Base-by-base conservation (phyloP, 2,113 vertebrate species). In the Tauraco erythrolophus region DNA sequence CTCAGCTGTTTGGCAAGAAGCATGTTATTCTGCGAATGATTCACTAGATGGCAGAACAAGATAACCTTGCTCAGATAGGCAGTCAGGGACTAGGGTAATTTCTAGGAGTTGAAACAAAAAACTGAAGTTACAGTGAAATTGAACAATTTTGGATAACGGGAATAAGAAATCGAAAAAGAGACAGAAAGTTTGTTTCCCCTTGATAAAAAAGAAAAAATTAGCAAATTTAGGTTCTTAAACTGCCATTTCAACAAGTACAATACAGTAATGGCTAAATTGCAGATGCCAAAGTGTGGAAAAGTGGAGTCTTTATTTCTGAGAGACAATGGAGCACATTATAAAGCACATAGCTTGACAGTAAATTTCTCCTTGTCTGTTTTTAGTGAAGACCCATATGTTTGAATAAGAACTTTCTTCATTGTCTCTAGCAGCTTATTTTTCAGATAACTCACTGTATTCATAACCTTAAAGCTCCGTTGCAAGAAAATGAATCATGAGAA, bases 21-120 rank as follows among this genome's bases (percentile, higher is more conserved):
- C 4, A 0, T 94, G 97, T 85, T 58, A 53, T 89, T 89, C 85
- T 81, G 43, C 2, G 2, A 25, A 7, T 18, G 69, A 6, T 56
- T 80, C 97, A 51, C 97, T 97, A 98, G 97, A 95, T 97, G 97
- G 97, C 97, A 97, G 94, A 94, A 93, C 43, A 84, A 94, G 96
- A 97, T 95, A 97, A 96, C 39, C 82, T 81, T 97, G 56, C 53
- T 87, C 74, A 28, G 39, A 15, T 5, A 61, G 24, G 53, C 6
- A 8, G 35, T 11, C 7, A 17, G 43, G 39, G n/a, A 75, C 18
- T 18, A 33, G 10, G 8, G 23, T 39, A 37, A 48, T 90, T 94
- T 76, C 25, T 35, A 28, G 56, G 25, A 53, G 43, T 15, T 54
- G 70, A 86, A 66, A 65, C 14, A 81, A 91, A 91, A 93, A 92